Base-by-base conservation (phyloP, 2,888 invertebrate genomes). In the Ischnura elegans region DNA sequence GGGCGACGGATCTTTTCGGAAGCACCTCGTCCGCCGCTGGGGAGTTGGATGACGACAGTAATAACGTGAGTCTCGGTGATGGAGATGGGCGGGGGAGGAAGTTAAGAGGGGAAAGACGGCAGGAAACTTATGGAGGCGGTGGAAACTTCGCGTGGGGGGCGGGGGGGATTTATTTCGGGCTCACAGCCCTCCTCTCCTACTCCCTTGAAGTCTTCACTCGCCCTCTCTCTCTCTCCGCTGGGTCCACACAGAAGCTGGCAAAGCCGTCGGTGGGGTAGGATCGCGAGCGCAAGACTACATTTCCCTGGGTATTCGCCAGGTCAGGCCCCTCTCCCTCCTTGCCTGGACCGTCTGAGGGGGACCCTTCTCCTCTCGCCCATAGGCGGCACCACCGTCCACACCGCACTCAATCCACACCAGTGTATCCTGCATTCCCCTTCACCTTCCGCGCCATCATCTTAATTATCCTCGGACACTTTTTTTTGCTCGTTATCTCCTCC, bases 201-300 rank as follows among this genome's bases (percentile, higher is more conserved):
- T n/a, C 84, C 19, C 76, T 76, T 8, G n/a, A n/a, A n/a, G n/a
- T n/a, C n/a, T n/a, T 2, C 51, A 13, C 85, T 85, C 85, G 16
- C 85, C 85, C 13, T 42, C 42, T 36, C 42, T 42, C 25, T 84
- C 84, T 47, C 46, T 21, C 84, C 76, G 10, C 13, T 51, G 85
- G 85, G 42, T 61, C 93, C 93, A 93, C 61, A 1, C 10, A 47
- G 46, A 47, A 55, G 90, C 61, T 90, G 90, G 43, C 61, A 87
- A 87, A 87, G n/a, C 55, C 55, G 36, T 42, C 61, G 43, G 36
- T 43, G 61, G 61, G n/a, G 90, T 43, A 61, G 90, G 90, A 90
- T 90, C 61, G 90, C 90, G 61, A 90, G 66, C 90, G 90, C 90
- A 90, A 90, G 90, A 90, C 90, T 61, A 51, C 87, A 36, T 76